A percentile compares a stretch with the other conserved stretches of the same genome.
These are phyloP conservation scores for Cremastobaeus sp. DNA, from an alignment of 2,888 invertebrate species.

Conservation along the genomic window DNA sequence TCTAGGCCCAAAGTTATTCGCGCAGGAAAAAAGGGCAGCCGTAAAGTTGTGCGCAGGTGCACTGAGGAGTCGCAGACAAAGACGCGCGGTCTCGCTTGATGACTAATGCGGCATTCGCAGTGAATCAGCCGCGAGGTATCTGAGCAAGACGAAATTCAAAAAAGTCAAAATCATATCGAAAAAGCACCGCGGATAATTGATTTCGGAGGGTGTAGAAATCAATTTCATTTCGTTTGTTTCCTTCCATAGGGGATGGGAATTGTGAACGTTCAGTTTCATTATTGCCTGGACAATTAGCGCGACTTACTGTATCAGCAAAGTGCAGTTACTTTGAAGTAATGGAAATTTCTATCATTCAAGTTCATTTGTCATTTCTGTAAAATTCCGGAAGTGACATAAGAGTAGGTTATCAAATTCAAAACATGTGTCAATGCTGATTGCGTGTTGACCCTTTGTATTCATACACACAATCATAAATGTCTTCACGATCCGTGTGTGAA, in stretches of 20 bases:
- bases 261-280: too few relatives aligned
- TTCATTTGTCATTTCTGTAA: too few relatives aligned
- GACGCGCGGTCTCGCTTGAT: slow-evolving; percentile 40
- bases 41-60: slow-evolving; percentile 50
- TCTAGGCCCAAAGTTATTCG: slow-evolving; percentile 22
- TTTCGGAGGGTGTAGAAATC: too few relatives aligned
- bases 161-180: too few relatives aligned
- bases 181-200: too few relatives aligned
- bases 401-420: not conserved
- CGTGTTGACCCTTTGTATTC: slow-evolving; percentile 8
- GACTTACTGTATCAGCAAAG: too few relatives aligned
- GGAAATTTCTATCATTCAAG: too few relatives aligned
- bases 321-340: too few relatives aligned
- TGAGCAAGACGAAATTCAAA: slow-evolving; percentile 10
- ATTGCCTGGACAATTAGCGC: too few relatives aligned
- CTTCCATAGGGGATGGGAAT: too few relatives aligned
- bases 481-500: slow-evolving; percentile 1
- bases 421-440: not conserved
- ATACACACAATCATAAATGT: slow-evolving; percentile 10
- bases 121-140: slow-evolving; percentile 50
- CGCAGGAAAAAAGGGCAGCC: slow-evolving; percentile 3
- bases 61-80: slow-evolving; percentile 21
- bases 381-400: slow-evolving; percentile 12
- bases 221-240: too few relatives aligned
- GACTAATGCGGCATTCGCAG: slow-evolving; percentile 45